These are phyloP conservation scores for Odocoileus hemionus DNA, from an alignment of 2,113 vertebrate genomes.

Conservation along the genomic window DNA sequence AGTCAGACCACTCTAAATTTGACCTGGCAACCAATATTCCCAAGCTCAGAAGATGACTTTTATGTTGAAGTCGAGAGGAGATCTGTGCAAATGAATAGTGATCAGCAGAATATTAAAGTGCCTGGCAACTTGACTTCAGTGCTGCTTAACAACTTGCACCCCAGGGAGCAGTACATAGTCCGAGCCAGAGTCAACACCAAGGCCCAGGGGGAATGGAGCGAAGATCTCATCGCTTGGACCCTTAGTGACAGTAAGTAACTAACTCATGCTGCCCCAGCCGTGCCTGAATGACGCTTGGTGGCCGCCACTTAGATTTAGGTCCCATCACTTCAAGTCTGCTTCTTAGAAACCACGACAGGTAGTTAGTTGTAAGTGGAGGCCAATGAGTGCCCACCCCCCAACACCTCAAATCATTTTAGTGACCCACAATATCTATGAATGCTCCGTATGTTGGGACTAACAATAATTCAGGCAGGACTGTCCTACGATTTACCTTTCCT, in stretches of 20 bases:
- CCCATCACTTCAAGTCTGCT: neutral
- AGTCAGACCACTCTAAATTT: slow-evolving; percentile 84
- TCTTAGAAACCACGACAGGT: neutral
- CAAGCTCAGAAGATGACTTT: slow-evolving; percentile 81
- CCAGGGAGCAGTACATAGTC: slow-evolving; percentile 86
- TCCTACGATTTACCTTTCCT: neutral
- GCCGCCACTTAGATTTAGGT: neutral
- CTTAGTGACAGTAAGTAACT: slow-evolving; percentile 87
- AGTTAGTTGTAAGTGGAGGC: neutral
- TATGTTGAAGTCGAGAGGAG: slow-evolving; percentile 83
- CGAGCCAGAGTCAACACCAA: slow-evolving; percentile 83
- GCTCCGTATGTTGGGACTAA: neutral
- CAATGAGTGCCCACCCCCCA: neutral
- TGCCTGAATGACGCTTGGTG: neutral
- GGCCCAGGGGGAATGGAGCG: slow-evolving; percentile 83
- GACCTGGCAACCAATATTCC: slow-evolving; percentile 84
- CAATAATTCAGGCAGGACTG: neutral
- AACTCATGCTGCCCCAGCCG: neutral
- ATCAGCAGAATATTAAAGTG: slow-evolving; percentile 71
- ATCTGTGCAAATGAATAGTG: slow-evolving; percentile 68
- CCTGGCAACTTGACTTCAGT: slow-evolving; percentile 81
- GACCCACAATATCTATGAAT: neutral
- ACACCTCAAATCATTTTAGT: neutral
- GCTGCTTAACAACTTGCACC: slow-evolving; percentile 79
- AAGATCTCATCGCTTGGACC: slow-evolving; percentile 86